phyloP scores from a whole-genome alignment of 2,797 vertebrate genomes.

The Sternarchorhynchus goeldii region DNA sequence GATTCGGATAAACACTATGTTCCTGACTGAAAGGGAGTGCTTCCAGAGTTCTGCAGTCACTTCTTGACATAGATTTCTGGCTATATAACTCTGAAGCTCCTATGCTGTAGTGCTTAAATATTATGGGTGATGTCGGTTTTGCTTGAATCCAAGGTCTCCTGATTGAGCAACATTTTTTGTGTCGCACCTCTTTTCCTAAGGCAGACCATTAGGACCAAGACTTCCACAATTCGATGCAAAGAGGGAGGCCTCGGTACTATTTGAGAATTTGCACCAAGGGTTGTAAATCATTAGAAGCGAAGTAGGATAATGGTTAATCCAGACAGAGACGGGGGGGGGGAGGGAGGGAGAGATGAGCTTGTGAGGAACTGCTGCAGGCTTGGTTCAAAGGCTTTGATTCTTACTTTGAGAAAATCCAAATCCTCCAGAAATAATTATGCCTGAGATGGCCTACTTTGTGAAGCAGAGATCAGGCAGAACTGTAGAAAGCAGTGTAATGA shows the following conservation, averaged over 20 bases:
- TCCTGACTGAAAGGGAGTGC: no score
- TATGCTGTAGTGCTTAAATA: no score
- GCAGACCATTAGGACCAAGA: no score
- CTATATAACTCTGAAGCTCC: no score
- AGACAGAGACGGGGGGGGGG: constrained; percentile 17
- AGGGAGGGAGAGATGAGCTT: constrained; percentile 7
- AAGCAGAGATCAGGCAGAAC: neutral
- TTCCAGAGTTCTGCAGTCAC: no score
- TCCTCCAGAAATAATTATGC: neutral
- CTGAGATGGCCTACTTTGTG: neutral
- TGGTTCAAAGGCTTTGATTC: constrained; percentile 10
- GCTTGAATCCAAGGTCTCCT: no score
- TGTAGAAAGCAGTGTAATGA: neutral
- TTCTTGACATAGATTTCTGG: no score
- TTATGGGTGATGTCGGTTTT: no score
- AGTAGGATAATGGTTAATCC: constrained; percentile 40
- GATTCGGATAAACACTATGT: neutral
- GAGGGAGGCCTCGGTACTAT: no score
- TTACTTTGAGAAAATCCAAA: neutral
- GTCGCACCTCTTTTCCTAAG: no score
- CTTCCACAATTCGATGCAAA: no score
- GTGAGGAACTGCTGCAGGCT: constrained; percentile 25
- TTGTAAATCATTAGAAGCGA: constrained; percentile 44
- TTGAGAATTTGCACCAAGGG: constrained; percentile 11
- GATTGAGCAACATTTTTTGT: no score